A percentile compares a stretch with the other conserved stretches of the same genome.
phyloP scores from a whole-genome alignment of 2,888 invertebrate species.

The Ormyrus nitidulus region DNA sequence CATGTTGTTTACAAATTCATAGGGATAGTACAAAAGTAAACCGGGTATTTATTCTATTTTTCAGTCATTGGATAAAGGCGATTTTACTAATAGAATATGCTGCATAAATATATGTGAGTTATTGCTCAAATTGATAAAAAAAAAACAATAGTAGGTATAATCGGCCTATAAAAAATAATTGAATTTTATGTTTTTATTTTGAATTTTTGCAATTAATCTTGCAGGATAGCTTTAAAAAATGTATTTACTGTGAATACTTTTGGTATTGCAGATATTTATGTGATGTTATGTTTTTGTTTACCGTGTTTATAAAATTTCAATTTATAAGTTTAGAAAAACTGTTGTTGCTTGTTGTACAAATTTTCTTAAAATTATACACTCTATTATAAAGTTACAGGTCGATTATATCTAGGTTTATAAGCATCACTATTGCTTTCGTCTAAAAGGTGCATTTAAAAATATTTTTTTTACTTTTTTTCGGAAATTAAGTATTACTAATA shows the following conservation, averaged over 20 bases:
- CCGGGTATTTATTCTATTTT: slow-evolving; percentile 12
- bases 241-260: not conserved
- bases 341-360: not conserved
- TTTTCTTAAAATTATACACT: not conserved
- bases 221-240: no score
- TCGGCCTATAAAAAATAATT: slow-evolving; percentile 17
- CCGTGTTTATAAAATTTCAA: not conserved
- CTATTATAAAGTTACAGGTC: not conserved
- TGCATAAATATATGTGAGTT: slow-evolving; percentile 10
- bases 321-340: not conserved
- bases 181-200: no score
- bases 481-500: not conserved
- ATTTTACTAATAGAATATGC: slow-evolving; percentile 10
- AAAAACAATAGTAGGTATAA: slow-evolving; percentile 7
- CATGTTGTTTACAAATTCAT: slow-evolving; percentile 66
- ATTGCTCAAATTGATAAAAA: not conserved
- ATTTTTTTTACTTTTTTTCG: no score
- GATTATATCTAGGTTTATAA: not conserved
- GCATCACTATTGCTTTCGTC: not conserved
- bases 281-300: no score
- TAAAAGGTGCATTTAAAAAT: not conserved
- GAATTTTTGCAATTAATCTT: no score
- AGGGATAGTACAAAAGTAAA: slow-evolving; percentile 28
- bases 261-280: not conserved
- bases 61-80: not conserved